Evolutionary conservation across 2,888 invertebrate species (phyloP).

Genomic region (Tupiocoris notatus): DNA sequence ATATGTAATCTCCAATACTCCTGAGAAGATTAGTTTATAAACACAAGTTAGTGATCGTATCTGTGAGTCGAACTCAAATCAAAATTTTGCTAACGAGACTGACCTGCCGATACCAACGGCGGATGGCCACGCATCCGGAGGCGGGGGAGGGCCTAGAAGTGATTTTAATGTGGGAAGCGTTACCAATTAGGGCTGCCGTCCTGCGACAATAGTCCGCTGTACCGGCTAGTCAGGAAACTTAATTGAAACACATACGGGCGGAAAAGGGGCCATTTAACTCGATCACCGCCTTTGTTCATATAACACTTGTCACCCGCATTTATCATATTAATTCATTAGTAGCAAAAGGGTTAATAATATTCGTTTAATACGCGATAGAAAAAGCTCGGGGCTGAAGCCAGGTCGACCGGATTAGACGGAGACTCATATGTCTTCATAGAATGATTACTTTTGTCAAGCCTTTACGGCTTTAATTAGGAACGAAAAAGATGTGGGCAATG

Average conservation of each 20-base stretch:
- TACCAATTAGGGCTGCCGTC: conserved; percentile 24
- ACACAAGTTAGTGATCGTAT: too few relatives aligned
- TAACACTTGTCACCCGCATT: conserved; percentile 43
- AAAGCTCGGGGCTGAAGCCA: neutral
- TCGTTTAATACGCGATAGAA: conserved; percentile 17
- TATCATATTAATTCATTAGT: conserved; percentile 40
- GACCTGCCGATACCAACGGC: too few relatives aligned
- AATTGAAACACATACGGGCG: conserved; percentile 43
- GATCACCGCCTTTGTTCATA: conserved; percentile 40
- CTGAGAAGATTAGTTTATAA: too few relatives aligned
- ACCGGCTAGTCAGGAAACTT: conserved; percentile 14
- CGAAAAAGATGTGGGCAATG: neutral
- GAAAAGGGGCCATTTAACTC: conserved; percentile 40
- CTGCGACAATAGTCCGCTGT: conserved; percentile 24
- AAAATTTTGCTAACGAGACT: too few relatives aligned
- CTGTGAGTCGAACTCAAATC: too few relatives aligned
- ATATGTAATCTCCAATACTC: too few relatives aligned
- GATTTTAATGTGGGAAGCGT: conserved; percentile 42
- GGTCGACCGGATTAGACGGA: neutral
- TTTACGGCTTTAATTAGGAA: neutral
- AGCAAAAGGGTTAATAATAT: conserved; percentile 40
- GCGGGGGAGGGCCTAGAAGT: conserved; percentile 11
- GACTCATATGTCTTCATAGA: neutral
- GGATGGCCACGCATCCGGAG: too few relatives aligned
- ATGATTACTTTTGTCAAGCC: neutral